Evolutionary conservation across 2,797 vertebrate genomes (phyloP), one percentile per base, ranked within the genome.

Genomic region (Rhincodon typus): DNA sequence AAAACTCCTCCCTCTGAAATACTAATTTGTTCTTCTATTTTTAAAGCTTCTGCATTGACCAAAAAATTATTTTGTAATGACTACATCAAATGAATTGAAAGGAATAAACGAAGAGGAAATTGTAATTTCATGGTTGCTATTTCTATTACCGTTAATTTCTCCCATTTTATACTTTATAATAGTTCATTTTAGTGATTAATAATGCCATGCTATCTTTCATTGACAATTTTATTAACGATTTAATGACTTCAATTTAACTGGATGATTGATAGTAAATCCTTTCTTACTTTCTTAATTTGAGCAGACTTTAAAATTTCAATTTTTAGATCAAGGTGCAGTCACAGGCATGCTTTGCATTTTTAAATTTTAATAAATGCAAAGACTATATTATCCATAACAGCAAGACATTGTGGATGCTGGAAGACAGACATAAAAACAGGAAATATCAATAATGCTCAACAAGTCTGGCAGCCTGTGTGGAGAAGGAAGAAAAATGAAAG

Each of bases 141-240:
- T 95, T 95, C 94, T 95, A 95, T 74, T 77, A 95, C 17, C 94
- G 77, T 34, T 95, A 95, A 95, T 95, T 77, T 77, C 46, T 74
- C 46, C 70, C 46, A 77, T 57, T 95, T 77, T 95, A 53, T 50
- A 77, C 27, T 94, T 50, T 74, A 74, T 74, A 74, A 74, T 95
- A 50, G 70, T 74, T 42, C 72, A 72, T 77, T 77, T 95, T 77
- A 50, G 94, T 74, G 94, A 95, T 95, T 74, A 95, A 95, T 95
- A 77, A 70, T n/a, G 34, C 69, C 69, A 53, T 77, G 46, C 69
- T 95, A 42, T 77, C 77, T 95, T 95, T 77, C 70, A 95, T 95
- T 50, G 69, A 95, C 94, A 77, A 93, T 74, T 95, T 95, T 95
- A 77, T 95, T 95, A 95, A 95, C 77, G 94, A 57, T 74, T 77